phyloP scores from a whole-genome alignment of 2,797 vertebrate species.

The Poecile montanus region DNA sequence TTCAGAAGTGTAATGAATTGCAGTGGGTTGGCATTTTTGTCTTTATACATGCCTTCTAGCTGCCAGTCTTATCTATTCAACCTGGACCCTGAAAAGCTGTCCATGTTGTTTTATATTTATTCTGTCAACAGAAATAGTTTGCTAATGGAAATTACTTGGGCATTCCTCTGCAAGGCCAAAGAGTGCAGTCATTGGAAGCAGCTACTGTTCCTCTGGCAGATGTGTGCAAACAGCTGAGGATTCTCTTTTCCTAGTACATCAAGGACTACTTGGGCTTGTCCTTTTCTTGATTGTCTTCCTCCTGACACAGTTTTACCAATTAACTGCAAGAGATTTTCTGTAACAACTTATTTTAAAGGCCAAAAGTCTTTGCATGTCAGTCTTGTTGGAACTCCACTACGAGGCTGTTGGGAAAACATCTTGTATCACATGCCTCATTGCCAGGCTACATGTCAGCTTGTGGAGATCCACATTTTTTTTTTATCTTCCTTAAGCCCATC shows the following conservation, averaged over 20 bases:
- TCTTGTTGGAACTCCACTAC: neutral
- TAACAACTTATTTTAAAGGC: neutral
- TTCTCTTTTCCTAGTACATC: neutral
- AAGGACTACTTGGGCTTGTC: neutral
- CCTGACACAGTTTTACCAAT: neutral
- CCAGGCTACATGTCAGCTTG: neutral
- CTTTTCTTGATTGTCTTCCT: neutral
- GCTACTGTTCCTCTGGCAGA: neutral
- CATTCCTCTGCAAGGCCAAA: neutral
- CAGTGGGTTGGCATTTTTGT: neutral
- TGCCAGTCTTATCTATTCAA: neutral
- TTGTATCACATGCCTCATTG: neutral
- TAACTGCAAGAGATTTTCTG: neutral
- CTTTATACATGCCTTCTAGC: neutral
- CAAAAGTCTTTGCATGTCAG: rapidly evolving
- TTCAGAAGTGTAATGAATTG: neutral
- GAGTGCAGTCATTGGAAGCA: neutral
- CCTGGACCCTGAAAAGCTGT: neutral
- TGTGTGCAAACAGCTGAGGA: neutral
- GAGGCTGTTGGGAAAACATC: neutral
- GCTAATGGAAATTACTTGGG: neutral
- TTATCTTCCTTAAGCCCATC: neutral
- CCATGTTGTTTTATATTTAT: neutral
- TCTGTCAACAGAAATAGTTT: neutral
- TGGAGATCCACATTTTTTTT: neutral